Evolutionary conservation across 2,797 vertebrate species (phyloP).

Genomic region (Falco biarmicus): DNA sequence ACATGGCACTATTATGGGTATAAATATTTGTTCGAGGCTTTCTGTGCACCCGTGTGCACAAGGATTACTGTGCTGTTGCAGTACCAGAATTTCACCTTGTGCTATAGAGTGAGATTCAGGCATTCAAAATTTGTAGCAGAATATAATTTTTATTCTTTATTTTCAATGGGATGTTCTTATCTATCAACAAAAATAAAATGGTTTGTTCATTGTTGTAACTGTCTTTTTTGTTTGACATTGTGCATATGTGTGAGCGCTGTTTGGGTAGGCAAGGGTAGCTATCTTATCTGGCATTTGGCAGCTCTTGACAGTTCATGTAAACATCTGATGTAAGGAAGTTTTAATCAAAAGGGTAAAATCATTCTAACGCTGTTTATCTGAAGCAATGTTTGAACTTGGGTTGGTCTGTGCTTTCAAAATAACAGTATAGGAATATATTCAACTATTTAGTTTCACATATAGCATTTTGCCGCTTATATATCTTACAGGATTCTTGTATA

Average conservation of each 20-base stretch:
- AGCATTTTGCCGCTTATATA: background rate
- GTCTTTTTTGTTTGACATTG: background rate
- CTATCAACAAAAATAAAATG: conserved; percentile 64
- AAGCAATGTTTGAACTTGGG: background rate
- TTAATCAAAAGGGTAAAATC: background rate
- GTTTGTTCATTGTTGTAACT: conserved; percentile 37
- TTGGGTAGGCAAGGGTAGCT: background rate
- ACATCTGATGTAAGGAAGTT: background rate
- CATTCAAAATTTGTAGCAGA: conserved; percentile 28
- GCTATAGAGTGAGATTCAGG: background rate
- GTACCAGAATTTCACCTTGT: background rate
- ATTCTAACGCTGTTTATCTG: background rate
- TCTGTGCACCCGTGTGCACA: background rate
- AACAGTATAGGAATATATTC: background rate
- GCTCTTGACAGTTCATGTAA: background rate
- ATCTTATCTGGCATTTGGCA: background rate
- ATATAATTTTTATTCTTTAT: conserved; percentile 56
- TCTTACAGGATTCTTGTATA: background rate
- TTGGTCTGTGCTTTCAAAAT: background rate
- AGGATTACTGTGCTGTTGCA: conserved; percentile 11
- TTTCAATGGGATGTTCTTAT: conserved; percentile 58
- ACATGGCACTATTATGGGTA: conserved; percentile 20
- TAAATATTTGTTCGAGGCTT: conserved; percentile 23
- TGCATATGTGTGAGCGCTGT: background rate
- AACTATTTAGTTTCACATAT: background rate